Percentiles rank a stretch among this genome's conserved stretches.
Conservation (phyloP, 2,797 vertebrate species). For the Mus minutoides region DNA sequence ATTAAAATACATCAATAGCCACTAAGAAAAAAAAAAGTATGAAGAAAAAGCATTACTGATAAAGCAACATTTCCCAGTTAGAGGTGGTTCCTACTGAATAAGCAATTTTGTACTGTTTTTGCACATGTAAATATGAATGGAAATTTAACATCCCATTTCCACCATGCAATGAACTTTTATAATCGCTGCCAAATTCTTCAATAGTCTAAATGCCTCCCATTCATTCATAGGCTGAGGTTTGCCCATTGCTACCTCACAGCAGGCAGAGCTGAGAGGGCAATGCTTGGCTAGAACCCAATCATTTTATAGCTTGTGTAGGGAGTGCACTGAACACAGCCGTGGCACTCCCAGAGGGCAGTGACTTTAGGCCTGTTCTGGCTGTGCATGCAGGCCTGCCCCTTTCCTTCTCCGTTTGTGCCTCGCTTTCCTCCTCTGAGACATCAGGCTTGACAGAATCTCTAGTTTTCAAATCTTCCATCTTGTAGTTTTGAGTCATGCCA, state of each 20-base stretch:
- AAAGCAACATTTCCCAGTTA: neutral
- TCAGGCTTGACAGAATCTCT: neutral
- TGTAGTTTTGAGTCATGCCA: neutral
- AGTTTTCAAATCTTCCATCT: neutral
- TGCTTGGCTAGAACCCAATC: neutral
- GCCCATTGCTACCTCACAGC: neutral
- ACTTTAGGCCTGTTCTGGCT: neutral
- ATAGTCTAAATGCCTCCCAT: constrained; percentile 47
- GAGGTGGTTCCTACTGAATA: neutral
- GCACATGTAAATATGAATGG: constrained; percentile 61
- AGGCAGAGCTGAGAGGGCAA: neutral
- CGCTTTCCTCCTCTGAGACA: neutral
- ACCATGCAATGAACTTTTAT: constrained; percentile 19
- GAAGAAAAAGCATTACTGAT: neutral
- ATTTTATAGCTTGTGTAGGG: neutral
- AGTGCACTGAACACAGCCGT: neutral
- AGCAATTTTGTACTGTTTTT: constrained; percentile 21
- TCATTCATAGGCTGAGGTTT: neutral
- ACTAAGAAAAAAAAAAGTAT: neutral
- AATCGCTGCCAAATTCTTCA: constrained; percentile 32
- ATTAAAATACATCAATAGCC: constrained; percentile 2
- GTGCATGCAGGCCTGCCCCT: neutral
- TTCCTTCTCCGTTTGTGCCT: neutral
- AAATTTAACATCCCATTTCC: constrained; percentile 42
- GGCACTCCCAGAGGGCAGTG: neutral